Evolutionary conservation across 1,140 invertebrate genomes (phyloP).

Genomic region (Stegodyphus mimosarum): DNA sequence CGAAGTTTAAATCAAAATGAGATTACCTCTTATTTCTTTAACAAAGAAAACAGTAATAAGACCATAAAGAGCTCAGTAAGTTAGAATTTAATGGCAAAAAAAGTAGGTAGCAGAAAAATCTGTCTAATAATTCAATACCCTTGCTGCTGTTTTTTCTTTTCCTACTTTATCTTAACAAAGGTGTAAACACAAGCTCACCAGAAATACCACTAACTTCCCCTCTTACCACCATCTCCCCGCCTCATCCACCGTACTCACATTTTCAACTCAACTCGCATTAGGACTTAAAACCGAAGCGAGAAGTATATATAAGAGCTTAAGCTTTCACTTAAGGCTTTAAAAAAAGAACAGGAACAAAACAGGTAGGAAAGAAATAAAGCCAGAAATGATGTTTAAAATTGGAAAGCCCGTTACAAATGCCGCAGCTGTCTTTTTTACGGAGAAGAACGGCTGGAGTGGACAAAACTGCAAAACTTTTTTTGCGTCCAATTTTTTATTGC

Average conservation of each 20-base stretch:
- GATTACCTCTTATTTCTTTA: no score
- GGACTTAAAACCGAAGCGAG: conserved; percentile 45
- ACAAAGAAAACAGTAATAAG: no score
- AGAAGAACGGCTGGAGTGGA: conserved; percentile 38
- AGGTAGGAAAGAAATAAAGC: conserved; percentile 40
- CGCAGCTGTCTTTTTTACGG: conserved; percentile 36
- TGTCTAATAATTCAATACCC: neutral
- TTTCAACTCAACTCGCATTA: conserved; percentile 57
- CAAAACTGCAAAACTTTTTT: conserved; percentile 53
- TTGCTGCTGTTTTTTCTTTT: neutral
- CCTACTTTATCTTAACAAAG: neutral
- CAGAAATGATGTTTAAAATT: conserved; percentile 61
- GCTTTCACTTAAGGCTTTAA: conserved; percentile 58
- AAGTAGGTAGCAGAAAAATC: neutral
- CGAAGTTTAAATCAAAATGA: no score
- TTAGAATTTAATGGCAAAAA: no score
- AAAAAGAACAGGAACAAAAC: conserved; percentile 26
- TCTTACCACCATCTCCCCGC: neutral
- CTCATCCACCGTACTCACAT: conserved; percentile 16
- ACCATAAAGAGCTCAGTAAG: no score
- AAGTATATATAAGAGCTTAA: conserved; percentile 59
- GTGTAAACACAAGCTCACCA: neutral
- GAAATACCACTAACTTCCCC: no score
- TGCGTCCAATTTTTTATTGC: conserved; percentile 21
- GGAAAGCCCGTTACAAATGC: conserved; percentile 59